Base-by-base conservation (phyloP, 2,797 vertebrate genomes). In the Echiichthys vipera region DNA sequence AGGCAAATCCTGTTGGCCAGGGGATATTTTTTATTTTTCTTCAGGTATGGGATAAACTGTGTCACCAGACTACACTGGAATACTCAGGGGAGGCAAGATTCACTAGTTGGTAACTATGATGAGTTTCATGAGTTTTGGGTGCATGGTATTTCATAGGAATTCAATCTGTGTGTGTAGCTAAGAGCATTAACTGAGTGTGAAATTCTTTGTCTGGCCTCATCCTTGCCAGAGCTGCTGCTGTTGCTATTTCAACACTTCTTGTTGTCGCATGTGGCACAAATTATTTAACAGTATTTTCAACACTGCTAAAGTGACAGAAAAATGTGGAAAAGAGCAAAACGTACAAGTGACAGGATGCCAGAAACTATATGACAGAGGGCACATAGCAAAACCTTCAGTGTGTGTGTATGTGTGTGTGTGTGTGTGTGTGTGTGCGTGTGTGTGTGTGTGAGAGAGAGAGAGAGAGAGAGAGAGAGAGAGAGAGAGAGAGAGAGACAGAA, bases 161-260 rank as follows among this genome's bases (percentile, higher is more conserved):
- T 73, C 17, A 57, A 39, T 73, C 14, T 51, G 68, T 6, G 2
- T 34, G 64, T 50, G 76, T 29, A 20, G 56, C 63, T 74, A 62
- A 66, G 39, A 71, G 61, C 51, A 65, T 84, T 75, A 76, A 36
- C 64, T 0, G 22, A 72, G 72, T 43, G 63, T 83, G 67, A 77
- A 79, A 73, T 79, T 77, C 30, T 79, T 69, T 70, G 74, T 85
- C 25, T 58, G 53, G 20, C 53, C 78, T 74, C n/a, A 61, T 59
- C 37, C 54, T 45, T 40, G 65, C 32, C 29, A 45, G 67, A 73
- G 49, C 63, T 72, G 80, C 55, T 56, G 59, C 53, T 50, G 39
- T 36, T 67, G 69, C 78, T 55, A 32, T 51, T 78, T 69, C 58
- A 49, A 58, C 63, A 45, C 27, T n/a, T 71, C 13, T 7, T 45